Conservation (phyloP, 2,797 vertebrate genomes). For the Tokudaia muenninki region DNA sequence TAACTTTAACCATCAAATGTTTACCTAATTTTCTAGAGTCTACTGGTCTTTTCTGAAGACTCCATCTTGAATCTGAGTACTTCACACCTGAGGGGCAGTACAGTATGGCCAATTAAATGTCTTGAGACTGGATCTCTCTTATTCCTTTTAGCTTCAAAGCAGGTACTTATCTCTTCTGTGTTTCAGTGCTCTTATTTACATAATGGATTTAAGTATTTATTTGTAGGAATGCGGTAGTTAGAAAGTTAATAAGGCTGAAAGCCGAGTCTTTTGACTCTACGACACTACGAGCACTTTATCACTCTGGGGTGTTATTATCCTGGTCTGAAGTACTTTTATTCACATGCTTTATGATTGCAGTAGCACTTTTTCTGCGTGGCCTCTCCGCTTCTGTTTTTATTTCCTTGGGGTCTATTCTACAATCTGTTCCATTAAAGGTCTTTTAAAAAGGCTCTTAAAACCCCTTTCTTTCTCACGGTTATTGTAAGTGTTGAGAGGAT, state of each 20-base stretch:
- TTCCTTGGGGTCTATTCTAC: not conserved
- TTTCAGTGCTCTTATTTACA: not conserved
- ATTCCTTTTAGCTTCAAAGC: not conserved
- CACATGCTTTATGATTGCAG: not conserved
- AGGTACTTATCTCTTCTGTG: not conserved
- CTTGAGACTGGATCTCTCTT: not conserved
- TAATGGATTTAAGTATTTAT: not conserved
- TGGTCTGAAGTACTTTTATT: not conserved
- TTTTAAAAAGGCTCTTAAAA: not conserved
- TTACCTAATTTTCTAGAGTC: not conserved
- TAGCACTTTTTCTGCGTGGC: not conserved
- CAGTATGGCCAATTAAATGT: not conserved
- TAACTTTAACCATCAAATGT: not conserved
- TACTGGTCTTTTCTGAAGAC: not conserved
- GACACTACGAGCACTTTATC: not conserved
- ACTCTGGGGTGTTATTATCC: not conserved
- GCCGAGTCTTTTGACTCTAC: not conserved
- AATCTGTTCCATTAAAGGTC: not conserved
- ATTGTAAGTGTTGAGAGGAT: not conserved
- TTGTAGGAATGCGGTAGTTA: not conserved
- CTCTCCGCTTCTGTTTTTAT: not conserved
- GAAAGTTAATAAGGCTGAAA: not conserved
- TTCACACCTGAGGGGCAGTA: not conserved
- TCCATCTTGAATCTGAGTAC: not conserved
- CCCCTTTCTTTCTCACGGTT: not conserved